Evolutionary conservation across 2,113 vertebrate genomes (phyloP).

Genomic region (Ophthalmolycus amberensis): DNA sequence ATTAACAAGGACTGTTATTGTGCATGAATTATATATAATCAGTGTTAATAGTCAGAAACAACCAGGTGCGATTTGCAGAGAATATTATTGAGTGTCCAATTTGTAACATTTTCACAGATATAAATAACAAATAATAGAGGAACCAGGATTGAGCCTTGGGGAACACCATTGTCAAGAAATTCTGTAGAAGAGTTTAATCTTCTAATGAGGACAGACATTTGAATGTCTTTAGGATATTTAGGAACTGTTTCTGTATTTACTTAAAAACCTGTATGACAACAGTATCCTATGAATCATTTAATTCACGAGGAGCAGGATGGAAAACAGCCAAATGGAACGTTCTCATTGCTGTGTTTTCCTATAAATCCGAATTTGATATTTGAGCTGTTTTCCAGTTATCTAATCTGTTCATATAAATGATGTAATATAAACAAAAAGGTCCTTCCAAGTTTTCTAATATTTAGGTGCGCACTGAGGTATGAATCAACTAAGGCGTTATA

Average conservation of each 20-base stretch:
- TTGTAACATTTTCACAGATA: not conserved
- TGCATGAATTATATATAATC: not conserved
- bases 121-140: not conserved
- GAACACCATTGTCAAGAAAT: not conserved
- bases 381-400: not conserved
- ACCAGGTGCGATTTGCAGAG: not conserved
- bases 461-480: not conserved
- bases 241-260: not conserved
- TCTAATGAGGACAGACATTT: not conserved
- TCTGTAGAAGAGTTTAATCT: not conserved
- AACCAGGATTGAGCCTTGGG: not conserved
- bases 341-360: not conserved
- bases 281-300: not conserved
- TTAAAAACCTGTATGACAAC: not conserved
- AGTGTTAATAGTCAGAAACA: conserved; percentile 2
- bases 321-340: not conserved
- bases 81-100: not conserved
- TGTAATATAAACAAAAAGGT: not conserved
- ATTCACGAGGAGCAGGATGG: not conserved
- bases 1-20: not conserved
- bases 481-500: not conserved
- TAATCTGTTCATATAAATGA: not conserved
- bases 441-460: not conserved
- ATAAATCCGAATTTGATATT: not conserved
- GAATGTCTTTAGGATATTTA: not conserved